Conservation (phyloP, 2,888 invertebrate genomes). For the Aricia artaxerxes region DNA sequence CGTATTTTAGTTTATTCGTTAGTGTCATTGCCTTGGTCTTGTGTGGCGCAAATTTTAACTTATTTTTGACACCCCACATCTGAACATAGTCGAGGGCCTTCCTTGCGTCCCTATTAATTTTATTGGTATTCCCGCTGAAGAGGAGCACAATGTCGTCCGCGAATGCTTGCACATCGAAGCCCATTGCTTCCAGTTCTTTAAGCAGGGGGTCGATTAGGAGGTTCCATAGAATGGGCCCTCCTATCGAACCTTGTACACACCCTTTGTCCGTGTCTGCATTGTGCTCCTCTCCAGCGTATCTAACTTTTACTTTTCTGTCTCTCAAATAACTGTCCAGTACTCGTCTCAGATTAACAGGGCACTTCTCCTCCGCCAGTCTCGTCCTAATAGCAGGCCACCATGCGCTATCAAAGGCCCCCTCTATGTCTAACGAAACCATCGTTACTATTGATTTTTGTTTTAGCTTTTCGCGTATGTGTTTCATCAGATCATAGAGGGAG, state of each 20-base stretch:
- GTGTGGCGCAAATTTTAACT: not conserved
- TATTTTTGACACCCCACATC: not conserved
- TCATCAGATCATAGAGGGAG: not conserved
- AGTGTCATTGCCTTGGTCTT: not conserved
- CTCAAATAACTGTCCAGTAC: not conserved
- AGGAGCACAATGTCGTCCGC: constrained; percentile 11
- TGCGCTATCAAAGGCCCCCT: no score
- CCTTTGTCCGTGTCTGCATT: not conserved
- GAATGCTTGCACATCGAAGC: not conserved
- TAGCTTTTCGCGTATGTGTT: no score
- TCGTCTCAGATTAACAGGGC: not conserved
- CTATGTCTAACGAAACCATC: no score
- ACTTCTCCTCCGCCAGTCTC: not conserved
- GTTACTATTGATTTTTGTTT: no score
- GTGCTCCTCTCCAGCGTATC: not conserved
- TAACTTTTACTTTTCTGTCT: not conserved
- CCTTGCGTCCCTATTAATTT: no score
- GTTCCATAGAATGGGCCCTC: not conserved
- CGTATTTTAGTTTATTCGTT: not conserved
- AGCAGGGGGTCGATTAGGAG: no score
- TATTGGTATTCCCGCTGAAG: not conserved
- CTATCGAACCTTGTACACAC: constrained; percentile 20
- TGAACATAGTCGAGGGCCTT: not conserved
- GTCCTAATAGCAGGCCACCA: no score
- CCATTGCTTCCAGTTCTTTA: no score